These are phyloP conservation scores for Sphaerophoria rueppellii DNA, from an alignment of 2,888 invertebrate genomes.

Conservation along the genomic window DNA sequence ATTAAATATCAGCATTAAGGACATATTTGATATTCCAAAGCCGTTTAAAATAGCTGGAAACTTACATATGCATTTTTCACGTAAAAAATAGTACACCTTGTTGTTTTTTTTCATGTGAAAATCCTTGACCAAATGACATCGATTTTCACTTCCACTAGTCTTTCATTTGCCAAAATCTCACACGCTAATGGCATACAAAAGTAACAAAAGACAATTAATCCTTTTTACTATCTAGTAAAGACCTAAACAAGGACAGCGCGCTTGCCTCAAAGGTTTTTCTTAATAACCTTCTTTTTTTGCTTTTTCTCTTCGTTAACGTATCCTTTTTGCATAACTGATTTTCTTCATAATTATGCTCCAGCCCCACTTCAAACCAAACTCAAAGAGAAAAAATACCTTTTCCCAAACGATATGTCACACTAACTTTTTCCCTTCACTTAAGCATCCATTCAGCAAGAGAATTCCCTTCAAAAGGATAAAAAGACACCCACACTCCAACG, in stretches of 20 bases:
- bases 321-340: slow-evolving; percentile 52
- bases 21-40: too few species aligned
- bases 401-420: slow-evolving; percentile 56
- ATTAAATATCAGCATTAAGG: too few species aligned
- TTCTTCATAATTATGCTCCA: slow-evolving; percentile 37
- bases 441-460: slow-evolving; percentile 28
- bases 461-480: slow-evolving; percentile 46
- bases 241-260: slow-evolving; percentile 25
- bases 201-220: slow-evolving; percentile 25
- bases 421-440: slow-evolving; percentile 62
- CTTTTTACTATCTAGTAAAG: not conserved
- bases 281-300: slow-evolving; percentile 3
- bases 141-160: not conserved
- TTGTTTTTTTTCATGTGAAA: too few species aligned
- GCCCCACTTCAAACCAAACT: slow-evolving; percentile 56
- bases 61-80: too few species aligned
- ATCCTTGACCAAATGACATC: not conserved
- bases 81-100: too few species aligned
- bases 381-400: not conserved
- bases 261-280: slow-evolving; percentile 20
- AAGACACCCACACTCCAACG: slow-evolving; percentile 31
- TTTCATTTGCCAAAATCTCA: not conserved
- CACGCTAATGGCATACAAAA: slow-evolving; percentile 18
- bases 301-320: not conserved
- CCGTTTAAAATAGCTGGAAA: too few species aligned